Evolutionary conservation across 2,888 invertebrate genomes (phyloP).

Genomic region (Diabrotica balteata): DNA sequence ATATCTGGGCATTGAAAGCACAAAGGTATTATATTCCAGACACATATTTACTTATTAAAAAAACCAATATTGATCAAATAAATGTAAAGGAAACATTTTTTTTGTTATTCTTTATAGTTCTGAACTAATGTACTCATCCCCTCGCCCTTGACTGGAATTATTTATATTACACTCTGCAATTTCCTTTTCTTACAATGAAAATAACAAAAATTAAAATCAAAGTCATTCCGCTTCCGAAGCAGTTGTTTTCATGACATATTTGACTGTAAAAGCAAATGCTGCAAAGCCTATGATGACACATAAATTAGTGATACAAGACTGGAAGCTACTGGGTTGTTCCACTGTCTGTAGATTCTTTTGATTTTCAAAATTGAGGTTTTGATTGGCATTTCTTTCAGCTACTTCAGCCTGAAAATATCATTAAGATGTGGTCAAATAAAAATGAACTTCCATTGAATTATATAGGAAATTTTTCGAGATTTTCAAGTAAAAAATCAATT

Average conservation of each 20-base stretch:
- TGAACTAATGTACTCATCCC: too few relatives aligned
- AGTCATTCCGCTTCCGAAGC: constrained; percentile 61
- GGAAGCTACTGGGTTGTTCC: constrained; percentile 72
- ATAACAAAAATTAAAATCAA: neutral
- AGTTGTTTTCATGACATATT: constrained; percentile 85
- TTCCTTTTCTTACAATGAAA: too few relatives aligned
- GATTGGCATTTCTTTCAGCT: constrained; percentile 50
- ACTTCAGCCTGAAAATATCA: constrained; percentile 51
- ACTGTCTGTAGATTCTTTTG: constrained; percentile 53
- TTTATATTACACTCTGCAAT: too few relatives aligned
- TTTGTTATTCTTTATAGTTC: too few relatives aligned
- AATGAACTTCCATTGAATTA: too few relatives aligned
- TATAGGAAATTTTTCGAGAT: too few relatives aligned
- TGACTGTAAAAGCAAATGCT: constrained; percentile 90
- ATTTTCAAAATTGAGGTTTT: constrained; percentile 47
- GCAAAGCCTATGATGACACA: constrained; percentile 89
- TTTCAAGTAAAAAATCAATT: too few relatives aligned
- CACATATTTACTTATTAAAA: too few relatives aligned
- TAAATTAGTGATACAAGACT: constrained; percentile 84
- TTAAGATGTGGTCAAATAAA: neutral
- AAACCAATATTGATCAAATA: too few relatives aligned
- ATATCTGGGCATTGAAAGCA: neutral
- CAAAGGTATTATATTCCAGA: too few relatives aligned
- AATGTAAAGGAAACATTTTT: too few relatives aligned
- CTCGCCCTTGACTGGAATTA: too few relatives aligned